Percentiles rank a stretch among this genome's conserved stretches.
Conservation (phyloP, 1,140 invertebrate species). For the Drosophila burlai region DNA sequence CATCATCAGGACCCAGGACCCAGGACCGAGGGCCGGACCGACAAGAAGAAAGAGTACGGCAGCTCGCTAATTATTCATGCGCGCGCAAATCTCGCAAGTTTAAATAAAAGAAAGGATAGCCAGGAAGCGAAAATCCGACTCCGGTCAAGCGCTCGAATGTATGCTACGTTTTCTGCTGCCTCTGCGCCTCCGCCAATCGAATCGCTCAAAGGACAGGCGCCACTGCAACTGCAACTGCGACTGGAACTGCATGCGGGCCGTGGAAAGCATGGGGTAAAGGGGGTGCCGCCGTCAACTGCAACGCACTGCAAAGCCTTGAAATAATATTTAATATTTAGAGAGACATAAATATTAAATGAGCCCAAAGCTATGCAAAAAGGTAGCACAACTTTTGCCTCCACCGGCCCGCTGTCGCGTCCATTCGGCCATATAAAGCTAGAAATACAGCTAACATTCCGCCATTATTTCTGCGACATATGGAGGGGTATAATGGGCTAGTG, state of each 20-base stretch:
- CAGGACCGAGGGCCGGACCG: neutral
- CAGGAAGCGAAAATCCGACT: conserved; percentile 49
- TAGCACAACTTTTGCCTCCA: conserved; percentile 56
- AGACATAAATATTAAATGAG: conserved; percentile 85
- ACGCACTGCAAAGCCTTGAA: conserved; percentile 81
- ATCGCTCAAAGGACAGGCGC: conserved; percentile 32
- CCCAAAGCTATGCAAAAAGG: conserved; percentile 82
- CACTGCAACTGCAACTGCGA: conserved; percentile 31
- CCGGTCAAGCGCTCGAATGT: conserved; percentile 77
- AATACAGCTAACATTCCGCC: conserved; percentile 80
- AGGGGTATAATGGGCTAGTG: conserved; percentile 15
- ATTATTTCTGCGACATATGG: conserved; percentile 37
- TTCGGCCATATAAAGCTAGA: conserved; percentile 63
- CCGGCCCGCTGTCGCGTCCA: neutral
- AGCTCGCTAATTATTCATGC: conserved; percentile 54
- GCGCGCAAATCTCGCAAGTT: conserved; percentile 67
- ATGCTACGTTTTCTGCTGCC: conserved; percentile 67
- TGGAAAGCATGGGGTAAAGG: neutral
- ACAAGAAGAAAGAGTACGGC: conserved; percentile 14
- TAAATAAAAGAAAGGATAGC: conserved; percentile 63
- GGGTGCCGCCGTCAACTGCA: conserved; percentile 22
- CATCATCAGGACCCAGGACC: conserved; percentile 17
- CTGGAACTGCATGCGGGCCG: conserved; percentile 6
- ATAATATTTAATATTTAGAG: conserved; percentile 86
- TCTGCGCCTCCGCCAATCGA: conserved; percentile 55